A percentile compares a stretch with the other conserved stretches of the same genome.
phyloP scores from a whole-genome alignment of 2,888 invertebrate genomes.

The Eupeodes luniger region DNA sequence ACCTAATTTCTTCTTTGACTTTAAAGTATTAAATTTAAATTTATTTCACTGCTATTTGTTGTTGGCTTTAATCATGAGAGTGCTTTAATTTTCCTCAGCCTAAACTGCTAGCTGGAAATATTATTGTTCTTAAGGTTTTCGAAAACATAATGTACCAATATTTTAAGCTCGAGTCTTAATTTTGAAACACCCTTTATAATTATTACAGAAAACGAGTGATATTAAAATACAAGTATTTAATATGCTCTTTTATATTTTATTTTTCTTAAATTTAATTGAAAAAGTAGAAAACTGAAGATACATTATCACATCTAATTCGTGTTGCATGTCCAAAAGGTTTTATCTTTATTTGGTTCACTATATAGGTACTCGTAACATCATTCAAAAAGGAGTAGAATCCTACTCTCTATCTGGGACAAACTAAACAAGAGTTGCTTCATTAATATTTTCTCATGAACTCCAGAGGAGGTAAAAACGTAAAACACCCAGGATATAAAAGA shows the following conservation, averaged over 20 bases:
- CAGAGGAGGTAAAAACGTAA: neutral
- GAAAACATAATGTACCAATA: too few relatives aligned
- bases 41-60: too few relatives aligned
- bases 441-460: constrained; percentile 30
- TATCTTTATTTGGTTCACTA: neutral
- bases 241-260: neutral
- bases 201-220: too few relatives aligned
- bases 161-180: too few relatives aligned
- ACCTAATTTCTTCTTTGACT: too few relatives aligned
- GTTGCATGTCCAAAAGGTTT: constrained; percentile 30
- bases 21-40: too few relatives aligned
- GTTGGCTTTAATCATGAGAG: too few relatives aligned
- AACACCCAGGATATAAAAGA: constrained; percentile 25
- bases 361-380: neutral
- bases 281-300: constrained; percentile 10
- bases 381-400: neutral
- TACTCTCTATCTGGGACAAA: neutral
- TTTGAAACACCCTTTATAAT: too few relatives aligned
- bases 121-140: too few relatives aligned
- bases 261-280: neutral
- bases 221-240: too few relatives aligned
- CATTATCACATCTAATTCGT: constrained; percentile 9
- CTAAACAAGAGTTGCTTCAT: constrained; percentile 32
- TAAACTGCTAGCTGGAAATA: too few relatives aligned
- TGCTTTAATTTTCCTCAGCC: too few relatives aligned